Evolutionary conservation across 2,797 vertebrate species (phyloP).

Genomic region (Alauda arvensis): DNA sequence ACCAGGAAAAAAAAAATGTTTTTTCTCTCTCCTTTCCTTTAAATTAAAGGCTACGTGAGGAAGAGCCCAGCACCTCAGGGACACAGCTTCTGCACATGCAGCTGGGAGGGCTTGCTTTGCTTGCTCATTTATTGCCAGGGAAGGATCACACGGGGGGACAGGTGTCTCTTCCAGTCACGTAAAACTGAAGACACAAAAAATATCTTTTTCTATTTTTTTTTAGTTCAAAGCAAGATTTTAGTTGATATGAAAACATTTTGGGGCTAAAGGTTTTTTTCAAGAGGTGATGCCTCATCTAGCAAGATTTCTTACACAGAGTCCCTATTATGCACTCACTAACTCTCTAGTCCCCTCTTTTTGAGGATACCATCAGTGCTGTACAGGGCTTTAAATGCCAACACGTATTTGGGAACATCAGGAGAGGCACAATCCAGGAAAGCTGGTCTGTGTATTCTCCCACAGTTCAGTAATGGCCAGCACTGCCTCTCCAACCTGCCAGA

Average conservation of each 20-base stretch:
- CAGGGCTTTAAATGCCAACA: neutral
- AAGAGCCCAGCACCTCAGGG: conserved; percentile 11
- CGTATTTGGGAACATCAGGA: neutral
- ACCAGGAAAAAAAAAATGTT: neutral
- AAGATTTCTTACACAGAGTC: neutral
- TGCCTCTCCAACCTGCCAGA: neutral
- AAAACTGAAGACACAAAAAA: neutral
- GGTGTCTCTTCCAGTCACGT: neutral
- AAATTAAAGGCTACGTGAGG: conserved; percentile 16
- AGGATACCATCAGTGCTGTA: rapidly evolving
- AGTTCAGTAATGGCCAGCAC: neutral
- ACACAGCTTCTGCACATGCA: rapidly evolving
- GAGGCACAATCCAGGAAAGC: neutral
- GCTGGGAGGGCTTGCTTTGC: neutral
- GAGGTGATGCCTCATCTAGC: neutral
- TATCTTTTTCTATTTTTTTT: neutral
- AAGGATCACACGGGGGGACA: neutral
- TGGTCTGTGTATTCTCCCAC: neutral
- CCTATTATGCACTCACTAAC: neutral
- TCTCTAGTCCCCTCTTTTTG: neutral
- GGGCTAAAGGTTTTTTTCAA: neutral
- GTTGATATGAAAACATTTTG: neutral
- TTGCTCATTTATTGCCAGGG: neutral
- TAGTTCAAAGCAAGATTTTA: neutral
- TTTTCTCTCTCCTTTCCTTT: neutral